Conservation (phyloP, 1,140 invertebrate species). For the Drosophila lowei region DNA sequence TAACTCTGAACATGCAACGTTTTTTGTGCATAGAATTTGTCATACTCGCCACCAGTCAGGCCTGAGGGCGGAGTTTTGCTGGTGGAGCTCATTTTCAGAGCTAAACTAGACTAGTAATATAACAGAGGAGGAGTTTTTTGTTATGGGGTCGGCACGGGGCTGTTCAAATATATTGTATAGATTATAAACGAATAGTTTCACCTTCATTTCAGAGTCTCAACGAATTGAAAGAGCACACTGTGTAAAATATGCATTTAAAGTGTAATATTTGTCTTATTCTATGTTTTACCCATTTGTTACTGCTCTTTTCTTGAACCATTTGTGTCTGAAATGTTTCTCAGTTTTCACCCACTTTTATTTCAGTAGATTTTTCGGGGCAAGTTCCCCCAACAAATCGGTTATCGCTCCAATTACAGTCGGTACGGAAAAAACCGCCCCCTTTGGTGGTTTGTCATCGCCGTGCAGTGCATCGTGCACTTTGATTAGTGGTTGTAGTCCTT, state of each 20-base stretch:
- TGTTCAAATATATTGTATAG: too few species aligned
- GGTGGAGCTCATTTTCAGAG: too few species aligned
- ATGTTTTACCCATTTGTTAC: too few species aligned
- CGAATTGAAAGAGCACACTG: neutral
- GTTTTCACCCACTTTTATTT: neutral
- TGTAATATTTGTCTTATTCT: too few species aligned
- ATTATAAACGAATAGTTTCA: too few species aligned
- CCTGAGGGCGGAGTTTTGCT: neutral
- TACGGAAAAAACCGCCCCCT: constrained; percentile 22
- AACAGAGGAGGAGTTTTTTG: neutral
- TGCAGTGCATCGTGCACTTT: constrained; percentile 47
- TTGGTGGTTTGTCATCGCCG: constrained; percentile 26
- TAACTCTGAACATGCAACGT: constrained; percentile 57
- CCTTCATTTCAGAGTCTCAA: too few species aligned
- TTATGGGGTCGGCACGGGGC: neutral
- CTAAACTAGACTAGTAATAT: too few species aligned
- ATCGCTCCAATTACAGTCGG: constrained; percentile 23
- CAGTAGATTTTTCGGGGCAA: too few species aligned
- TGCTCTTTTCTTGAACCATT: too few species aligned
- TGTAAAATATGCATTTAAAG: too few species aligned
- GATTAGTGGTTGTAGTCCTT: constrained; percentile 29
- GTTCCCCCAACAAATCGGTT: neutral
- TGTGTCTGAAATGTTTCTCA: neutral
- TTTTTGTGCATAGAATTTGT: constrained; percentile 28
- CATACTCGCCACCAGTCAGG: constrained; percentile 5